These are phyloP conservation scores for Platyscapa corneri DNA, from an alignment of 1,140 invertebrate genomes.

Conservation along the genomic window DNA sequence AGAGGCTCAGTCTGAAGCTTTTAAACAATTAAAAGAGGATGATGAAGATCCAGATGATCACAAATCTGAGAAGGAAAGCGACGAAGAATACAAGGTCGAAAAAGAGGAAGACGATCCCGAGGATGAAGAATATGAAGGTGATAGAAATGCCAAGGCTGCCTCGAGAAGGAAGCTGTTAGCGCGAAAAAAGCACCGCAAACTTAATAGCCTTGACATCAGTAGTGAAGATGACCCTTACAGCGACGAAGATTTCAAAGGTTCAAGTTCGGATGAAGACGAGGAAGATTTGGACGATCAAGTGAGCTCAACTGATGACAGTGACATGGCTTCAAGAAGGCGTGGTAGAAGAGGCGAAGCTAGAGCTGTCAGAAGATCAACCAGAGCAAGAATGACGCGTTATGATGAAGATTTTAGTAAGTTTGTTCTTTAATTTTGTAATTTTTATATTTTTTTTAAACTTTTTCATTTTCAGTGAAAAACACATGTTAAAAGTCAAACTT, in stretches of 20 bases:
- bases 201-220: slow-evolving; percentile 87
- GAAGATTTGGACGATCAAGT: slow-evolving; percentile 77
- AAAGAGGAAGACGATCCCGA: slow-evolving; percentile 74
- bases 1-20: slow-evolving; percentile 72
- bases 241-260: slow-evolving; percentile 91
- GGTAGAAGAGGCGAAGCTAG: slow-evolving; percentile 67
- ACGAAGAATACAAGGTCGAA: slow-evolving; percentile 73
- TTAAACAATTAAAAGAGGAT: slow-evolving; percentile 59
- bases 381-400: slow-evolving; percentile 76
- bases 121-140: slow-evolving; percentile 65
- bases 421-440: slow-evolving; percentile 10
- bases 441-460: neutral
- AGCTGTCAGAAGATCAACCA: slow-evolving; percentile 76
- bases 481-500: too few species aligned
- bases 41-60: slow-evolving; percentile 58
- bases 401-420: slow-evolving; percentile 78
- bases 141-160: slow-evolving; percentile 60
- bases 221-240: slow-evolving; percentile 87
- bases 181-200: slow-evolving; percentile 82
- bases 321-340: slow-evolving; percentile 69
- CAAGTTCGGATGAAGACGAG: slow-evolving; percentile 78
- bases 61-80: slow-evolving; percentile 68
- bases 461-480: too few species aligned
- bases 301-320: slow-evolving; percentile 78
- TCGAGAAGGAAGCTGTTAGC: slow-evolving; percentile 64